Percentiles rank a stretch among this genome's conserved stretches.
Evolutionary conservation across 1,140 invertebrate genomes (phyloP).

Genomic region (Microplitis demolitor): DNA sequence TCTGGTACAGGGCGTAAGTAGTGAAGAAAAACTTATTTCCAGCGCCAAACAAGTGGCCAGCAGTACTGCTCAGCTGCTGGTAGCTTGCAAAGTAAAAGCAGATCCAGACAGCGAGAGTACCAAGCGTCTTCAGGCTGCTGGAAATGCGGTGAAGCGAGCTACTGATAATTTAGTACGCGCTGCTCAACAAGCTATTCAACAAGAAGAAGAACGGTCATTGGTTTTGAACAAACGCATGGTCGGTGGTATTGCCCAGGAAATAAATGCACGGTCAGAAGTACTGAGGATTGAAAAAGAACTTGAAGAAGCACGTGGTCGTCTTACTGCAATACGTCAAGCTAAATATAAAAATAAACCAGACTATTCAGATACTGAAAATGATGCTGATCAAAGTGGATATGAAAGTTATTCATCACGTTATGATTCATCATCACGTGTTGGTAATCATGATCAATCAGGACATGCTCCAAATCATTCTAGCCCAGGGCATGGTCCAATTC

Average conservation of each 20-base stretch:
- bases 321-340: slow-evolving; percentile 84
- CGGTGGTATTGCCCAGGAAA: slow-evolving; percentile 91
- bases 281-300: slow-evolving; percentile 92
- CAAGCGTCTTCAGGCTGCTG: slow-evolving; percentile 90
- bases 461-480: background rate
- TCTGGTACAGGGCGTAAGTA: slow-evolving; percentile 91
- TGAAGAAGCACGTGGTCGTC: slow-evolving; percentile 86
- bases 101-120: slow-evolving; percentile 94
- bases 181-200: slow-evolving; percentile 90
- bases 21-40: slow-evolving; percentile 95
- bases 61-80: slow-evolving; percentile 94
- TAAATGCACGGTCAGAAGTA: slow-evolving; percentile 86
- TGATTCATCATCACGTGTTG: background rate
- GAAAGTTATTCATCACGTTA: slow-evolving; percentile 47
- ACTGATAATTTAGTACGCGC: slow-evolving; percentile 96
- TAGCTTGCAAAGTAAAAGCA: slow-evolving; percentile 97
- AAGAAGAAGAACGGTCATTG: slow-evolving; percentile 88
- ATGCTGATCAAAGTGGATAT: slow-evolving; percentile 54
- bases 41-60: slow-evolving; percentile 97
- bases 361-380: slow-evolving; percentile 46
- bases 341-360: slow-evolving; percentile 73
- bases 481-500: background rate
- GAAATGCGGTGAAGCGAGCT: slow-evolving; percentile 96
- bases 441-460: background rate
- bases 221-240: slow-evolving; percentile 92